phyloP scores from a whole-genome alignment of 1,140 invertebrate species.

The Vanessa atalanta region DNA sequence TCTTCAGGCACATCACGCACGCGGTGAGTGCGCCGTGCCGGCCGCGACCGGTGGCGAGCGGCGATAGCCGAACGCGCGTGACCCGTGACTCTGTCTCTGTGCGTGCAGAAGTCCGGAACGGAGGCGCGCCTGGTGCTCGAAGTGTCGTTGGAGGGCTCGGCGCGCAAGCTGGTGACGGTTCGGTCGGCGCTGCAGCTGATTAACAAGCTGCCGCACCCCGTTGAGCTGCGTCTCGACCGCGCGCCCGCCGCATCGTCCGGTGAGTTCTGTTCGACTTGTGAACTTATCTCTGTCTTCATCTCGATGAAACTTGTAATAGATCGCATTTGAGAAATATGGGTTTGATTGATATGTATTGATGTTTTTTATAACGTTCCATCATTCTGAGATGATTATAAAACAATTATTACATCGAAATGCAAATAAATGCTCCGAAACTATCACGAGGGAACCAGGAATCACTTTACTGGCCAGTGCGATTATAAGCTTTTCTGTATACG shows the following conservation, averaged over 20 bases:
- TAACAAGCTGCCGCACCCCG: constrained; percentile 87
- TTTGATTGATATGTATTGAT: background rate
- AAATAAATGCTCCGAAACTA: too few relatives aligned
- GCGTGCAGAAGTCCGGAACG: constrained; percentile 60
- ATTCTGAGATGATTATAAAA: background rate
- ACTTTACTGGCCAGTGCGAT: too few relatives aligned
- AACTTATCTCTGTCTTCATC: background rate
- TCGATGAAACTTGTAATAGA: background rate
- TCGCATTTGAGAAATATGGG: constrained; percentile 41
- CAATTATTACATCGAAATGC: too few relatives aligned
- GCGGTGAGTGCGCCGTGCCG: constrained; percentile 46
- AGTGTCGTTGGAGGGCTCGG: constrained; percentile 94
- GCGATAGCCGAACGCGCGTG: background rate
- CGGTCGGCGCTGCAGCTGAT: constrained; percentile 92
- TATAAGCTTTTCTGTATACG: too few relatives aligned
- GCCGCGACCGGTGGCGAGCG: background rate
- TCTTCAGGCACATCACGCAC: constrained; percentile 89
- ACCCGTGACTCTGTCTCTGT: background rate
- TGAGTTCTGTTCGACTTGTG: background rate
- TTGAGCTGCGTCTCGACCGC: constrained; percentile 82
- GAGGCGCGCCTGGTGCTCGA: constrained; percentile 91
- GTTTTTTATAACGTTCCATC: too few relatives aligned
- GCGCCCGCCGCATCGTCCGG: constrained; percentile 39
- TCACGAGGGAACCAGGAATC: too few relatives aligned
- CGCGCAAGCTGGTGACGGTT: constrained; percentile 97